A percentile compares a stretch with the other conserved stretches of the same genome.
Conservation (phyloP, 1,140 invertebrate genomes). For the Ceratosolen fusciceps region DNA sequence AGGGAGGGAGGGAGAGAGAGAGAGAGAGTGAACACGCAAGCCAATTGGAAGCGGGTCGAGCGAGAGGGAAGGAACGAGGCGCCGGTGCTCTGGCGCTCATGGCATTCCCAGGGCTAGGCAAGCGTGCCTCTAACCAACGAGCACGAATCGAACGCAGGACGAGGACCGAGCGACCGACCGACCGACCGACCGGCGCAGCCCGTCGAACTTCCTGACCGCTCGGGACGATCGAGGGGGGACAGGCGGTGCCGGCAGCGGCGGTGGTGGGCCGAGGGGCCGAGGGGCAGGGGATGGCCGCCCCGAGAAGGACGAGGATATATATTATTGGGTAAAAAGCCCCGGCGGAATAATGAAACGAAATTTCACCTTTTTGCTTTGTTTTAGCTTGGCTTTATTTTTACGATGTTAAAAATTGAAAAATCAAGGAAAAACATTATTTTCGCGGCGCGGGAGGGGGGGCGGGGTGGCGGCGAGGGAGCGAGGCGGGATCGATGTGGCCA, state of each 20-base stretch:
- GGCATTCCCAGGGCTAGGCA: conserved; percentile 70
- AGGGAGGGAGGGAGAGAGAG: conserved; percentile 57
- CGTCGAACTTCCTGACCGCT: neutral
- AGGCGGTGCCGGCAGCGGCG: neutral
- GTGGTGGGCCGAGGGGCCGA: neutral
- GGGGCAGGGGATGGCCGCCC: neutral
- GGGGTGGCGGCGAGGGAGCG: too few relatives aligned
- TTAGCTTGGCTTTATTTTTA: neutral
- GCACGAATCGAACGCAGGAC: conserved; percentile 56
- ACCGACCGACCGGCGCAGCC: too few relatives aligned
- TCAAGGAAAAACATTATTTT: neutral
- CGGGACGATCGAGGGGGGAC: conserved; percentile 13
- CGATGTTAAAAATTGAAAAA: conserved; percentile 24
- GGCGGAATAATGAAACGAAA: conserved; percentile 47
- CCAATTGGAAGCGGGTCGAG: neutral
- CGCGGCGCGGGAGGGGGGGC: neutral
- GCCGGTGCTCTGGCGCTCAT: conserved; percentile 31
- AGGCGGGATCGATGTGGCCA: neutral
- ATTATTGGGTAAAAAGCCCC: conserved; percentile 53
- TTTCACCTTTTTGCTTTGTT: conserved; percentile 29
- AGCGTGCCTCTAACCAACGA: conserved; percentile 58
- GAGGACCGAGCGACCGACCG: too few relatives aligned
- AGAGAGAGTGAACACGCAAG: conserved; percentile 52
- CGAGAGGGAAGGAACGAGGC: conserved; percentile 42
- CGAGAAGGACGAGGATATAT: conserved; percentile 50